Conservation (phyloP, 2,113 vertebrate genomes). For the Apeltes quadracus region DNA sequence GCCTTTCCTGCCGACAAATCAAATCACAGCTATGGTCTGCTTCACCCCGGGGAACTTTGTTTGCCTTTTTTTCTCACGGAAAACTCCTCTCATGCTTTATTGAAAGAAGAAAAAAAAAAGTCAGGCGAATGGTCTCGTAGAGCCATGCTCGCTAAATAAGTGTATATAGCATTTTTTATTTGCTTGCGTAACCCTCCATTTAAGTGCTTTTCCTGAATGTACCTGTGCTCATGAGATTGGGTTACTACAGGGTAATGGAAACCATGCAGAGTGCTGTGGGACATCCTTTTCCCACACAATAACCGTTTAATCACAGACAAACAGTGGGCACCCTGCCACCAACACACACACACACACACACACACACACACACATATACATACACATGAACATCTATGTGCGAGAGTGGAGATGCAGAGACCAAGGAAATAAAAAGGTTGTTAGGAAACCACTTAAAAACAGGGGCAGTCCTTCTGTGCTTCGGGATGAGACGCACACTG, state of each 20-base stretch:
- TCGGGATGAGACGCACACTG: constrained; percentile 8
- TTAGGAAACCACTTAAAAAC: not conserved
- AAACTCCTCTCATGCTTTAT: constrained; percentile 6
- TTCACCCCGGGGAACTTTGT: constrained; percentile 1
- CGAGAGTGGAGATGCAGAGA: constrained; percentile 53
- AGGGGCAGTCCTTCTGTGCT: not conserved
- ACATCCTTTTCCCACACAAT: constrained; percentile 77
- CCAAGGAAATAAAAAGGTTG: constrained; percentile 4
- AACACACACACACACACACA: not conserved
- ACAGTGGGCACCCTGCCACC: constrained; percentile 61
- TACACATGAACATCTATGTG: constrained; percentile 37
- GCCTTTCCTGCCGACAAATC: constrained; percentile 56
- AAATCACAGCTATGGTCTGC: constrained; percentile 43
- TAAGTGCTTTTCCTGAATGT: constrained; percentile 65
- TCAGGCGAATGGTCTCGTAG: not conserved
- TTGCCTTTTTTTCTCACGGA: constrained; percentile 1
- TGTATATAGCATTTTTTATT: constrained; percentile 30
- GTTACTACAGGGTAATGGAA: constrained; percentile 75
- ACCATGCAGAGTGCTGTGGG: constrained; percentile 76
- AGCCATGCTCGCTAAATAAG: constrained; percentile 29
- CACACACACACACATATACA: not conserved
- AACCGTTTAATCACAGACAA: constrained; percentile 77
- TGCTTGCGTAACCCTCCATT: constrained; percentile 38
- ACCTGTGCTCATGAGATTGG: constrained; percentile 61
- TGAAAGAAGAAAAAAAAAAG: not conserved